A percentile compares a stretch with the other conserved stretches of the same genome.
Evolutionary conservation across 1,140 invertebrate genomes (phyloP).

Genomic region (Zaprionus capensis): DNA sequence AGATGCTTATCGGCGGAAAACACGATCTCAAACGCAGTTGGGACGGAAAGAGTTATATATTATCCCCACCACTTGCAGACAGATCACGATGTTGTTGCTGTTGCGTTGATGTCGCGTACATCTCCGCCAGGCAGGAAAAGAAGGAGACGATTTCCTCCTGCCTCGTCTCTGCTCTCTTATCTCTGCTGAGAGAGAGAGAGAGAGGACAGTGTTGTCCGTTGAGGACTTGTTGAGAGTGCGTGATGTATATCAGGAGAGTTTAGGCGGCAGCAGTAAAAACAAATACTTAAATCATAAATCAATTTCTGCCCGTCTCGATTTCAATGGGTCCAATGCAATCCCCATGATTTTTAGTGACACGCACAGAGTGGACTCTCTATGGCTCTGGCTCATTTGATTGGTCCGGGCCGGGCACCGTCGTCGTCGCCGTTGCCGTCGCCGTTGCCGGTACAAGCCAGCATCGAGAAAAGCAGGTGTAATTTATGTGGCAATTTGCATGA

Average conservation of each 20-base stretch:
- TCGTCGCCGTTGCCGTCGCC: not conserved
- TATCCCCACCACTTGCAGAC: slow-evolving; percentile 2
- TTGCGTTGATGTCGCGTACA: not conserved
- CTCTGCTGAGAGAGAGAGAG: not conserved
- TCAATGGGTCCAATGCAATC: not conserved
- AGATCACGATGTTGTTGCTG: slow-evolving; percentile 1
- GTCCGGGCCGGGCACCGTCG: not conserved
- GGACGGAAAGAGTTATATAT: slow-evolving; percentile 4
- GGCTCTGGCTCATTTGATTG: not conserved
- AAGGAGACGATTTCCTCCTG: not conserved
- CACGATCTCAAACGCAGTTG: not conserved
- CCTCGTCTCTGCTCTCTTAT: not conserved
- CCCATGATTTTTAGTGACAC: slow-evolving; percentile 11
- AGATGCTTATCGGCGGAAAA: slow-evolving; percentile 4
- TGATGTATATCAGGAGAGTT: slow-evolving; percentile 1
- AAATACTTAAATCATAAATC: slow-evolving; percentile 7
- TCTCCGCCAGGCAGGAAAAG: not conserved
- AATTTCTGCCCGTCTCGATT: not conserved
- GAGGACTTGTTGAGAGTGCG: slow-evolving; percentile 1
- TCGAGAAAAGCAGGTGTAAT: slow-evolving; percentile 3
- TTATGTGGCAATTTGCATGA: slow-evolving; percentile 45
- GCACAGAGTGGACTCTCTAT: not conserved
- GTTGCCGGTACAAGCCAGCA: not conserved
- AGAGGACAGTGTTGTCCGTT: not conserved
- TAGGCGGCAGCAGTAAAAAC: not conserved